Percentiles rank a stretch among this genome's conserved stretches.
Evolutionary conservation across 53 echinoderm and acorn worm genomes (phyloP).

Genomic region (Glandiceps talaboti): DNA sequence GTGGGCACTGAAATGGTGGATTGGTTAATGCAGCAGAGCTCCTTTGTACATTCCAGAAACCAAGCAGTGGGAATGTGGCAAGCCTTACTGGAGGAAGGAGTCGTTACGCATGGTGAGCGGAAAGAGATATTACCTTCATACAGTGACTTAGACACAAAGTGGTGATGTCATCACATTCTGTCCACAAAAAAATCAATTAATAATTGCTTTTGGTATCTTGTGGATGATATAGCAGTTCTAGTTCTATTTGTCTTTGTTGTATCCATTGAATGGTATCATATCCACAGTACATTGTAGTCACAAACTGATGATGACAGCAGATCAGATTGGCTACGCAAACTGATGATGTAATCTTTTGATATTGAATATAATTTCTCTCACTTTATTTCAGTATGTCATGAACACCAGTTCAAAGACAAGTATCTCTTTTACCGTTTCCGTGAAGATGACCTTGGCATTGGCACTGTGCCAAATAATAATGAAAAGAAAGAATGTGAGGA

Average conservation of each 20-base stretch:
- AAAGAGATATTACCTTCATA: too few relatives aligned
- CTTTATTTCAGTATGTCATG: slow-evolving; percentile 37
- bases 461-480: slow-evolving; percentile 54
- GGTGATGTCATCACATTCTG: too few relatives aligned
- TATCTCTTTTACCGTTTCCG: slow-evolving; percentile 85
- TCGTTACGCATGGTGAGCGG: slow-evolving; percentile 57
- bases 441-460: slow-evolving; percentile 84
- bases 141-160: too few relatives aligned
- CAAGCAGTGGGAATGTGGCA: slow-evolving; percentile 99
- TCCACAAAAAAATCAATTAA: too few relatives aligned
- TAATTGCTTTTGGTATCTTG: too few relatives aligned
- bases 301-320: too few relatives aligned
- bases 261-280: too few relatives aligned
- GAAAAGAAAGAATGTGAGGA: slow-evolving; percentile 85
- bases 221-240: too few relatives aligned
- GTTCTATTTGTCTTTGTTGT: too few relatives aligned
- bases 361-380: background rate
- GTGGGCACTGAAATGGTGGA: slow-evolving; percentile 97
- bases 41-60: slow-evolving; percentile 70
- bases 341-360: too few relatives aligned
- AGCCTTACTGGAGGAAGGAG: slow-evolving; percentile 78
- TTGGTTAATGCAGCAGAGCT: slow-evolving; percentile 89
- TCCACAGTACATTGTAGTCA: too few relatives aligned
- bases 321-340: too few relatives aligned
- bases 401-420: slow-evolving; percentile 87